A percentile compares a stretch with the other conserved stretches of the same genome.
phyloP scores from a whole-genome alignment of 2,113 vertebrate species.

The Micromys minutus region DNA sequence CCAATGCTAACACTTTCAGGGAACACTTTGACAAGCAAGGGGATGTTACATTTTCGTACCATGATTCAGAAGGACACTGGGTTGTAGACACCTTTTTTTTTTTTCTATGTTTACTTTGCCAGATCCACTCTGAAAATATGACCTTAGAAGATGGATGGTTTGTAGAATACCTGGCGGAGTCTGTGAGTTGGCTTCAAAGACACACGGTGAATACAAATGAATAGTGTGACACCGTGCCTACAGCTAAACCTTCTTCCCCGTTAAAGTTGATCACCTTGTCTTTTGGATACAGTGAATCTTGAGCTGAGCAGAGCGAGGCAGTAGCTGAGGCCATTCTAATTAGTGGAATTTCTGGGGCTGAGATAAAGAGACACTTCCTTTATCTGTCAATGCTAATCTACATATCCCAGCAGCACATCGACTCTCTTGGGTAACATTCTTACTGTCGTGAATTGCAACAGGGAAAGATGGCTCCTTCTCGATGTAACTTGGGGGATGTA shows the following conservation, averaged over 20 bases:
- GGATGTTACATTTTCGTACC: neutral
- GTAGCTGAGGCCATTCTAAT: neutral
- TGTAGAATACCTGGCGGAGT: neutral
- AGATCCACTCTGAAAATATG: constrained; percentile 52
- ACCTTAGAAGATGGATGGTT: neutral
- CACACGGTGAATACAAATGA: constrained; percentile 21
- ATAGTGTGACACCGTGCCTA: neutral
- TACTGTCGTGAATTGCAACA: neutral
- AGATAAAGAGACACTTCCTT: neutral
- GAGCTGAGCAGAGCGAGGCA: neutral
- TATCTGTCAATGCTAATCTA: neutral
- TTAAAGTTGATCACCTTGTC: neutral
- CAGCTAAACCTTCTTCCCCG: neutral
- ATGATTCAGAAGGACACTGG: neutral
- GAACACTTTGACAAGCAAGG: neutral
- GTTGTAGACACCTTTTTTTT: neutral
- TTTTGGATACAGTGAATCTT: neutral
- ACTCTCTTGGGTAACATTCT: neutral
- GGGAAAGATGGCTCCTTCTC: neutral
- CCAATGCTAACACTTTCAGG: neutral
- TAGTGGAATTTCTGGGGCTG: neutral
- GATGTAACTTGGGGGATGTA: neutral
- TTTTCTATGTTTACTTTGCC: constrained; percentile 55
- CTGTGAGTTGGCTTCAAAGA: neutral
- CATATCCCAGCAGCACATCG: neutral